Conservation (phyloP, 1,140 invertebrate species). For the Drosophila kohkoa region DNA sequence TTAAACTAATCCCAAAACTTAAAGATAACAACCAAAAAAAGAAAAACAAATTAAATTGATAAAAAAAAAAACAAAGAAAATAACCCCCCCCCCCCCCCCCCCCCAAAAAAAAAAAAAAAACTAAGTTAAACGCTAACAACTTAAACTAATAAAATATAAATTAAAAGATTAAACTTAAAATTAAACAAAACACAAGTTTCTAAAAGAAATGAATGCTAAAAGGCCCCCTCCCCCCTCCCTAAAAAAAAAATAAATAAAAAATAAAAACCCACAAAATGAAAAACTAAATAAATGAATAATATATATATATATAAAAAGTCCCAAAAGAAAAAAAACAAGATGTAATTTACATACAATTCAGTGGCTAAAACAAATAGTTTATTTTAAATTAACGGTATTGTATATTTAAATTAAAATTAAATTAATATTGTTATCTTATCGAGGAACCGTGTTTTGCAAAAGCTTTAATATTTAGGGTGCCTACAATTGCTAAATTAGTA, state of each 20-base stretch:
- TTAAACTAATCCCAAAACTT: constrained; percentile 46
- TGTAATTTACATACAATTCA: constrained; percentile 50
- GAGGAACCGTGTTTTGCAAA: constrained; percentile 84
- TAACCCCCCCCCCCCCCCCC: too few species aligned
- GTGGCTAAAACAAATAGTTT: constrained; percentile 57
- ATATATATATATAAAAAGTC: not conserved
- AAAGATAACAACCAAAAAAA: constrained; percentile 41
- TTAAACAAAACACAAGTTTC: constrained; percentile 34
- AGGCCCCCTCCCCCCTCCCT: not conserved
- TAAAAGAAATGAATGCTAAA: constrained; percentile 47
- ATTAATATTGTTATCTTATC: constrained; percentile 79
- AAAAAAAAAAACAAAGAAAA: constrained; percentile 38
- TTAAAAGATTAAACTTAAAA: constrained; percentile 23
- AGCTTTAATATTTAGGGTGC: constrained; percentile 85
- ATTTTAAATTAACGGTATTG: constrained; percentile 80
- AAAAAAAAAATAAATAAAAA: constrained; percentile 9
- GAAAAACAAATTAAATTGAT: constrained; percentile 56
- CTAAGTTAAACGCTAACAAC: constrained; percentile 20
- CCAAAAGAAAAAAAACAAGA: constrained; percentile 26
- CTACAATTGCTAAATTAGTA: constrained; percentile 85
- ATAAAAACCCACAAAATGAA: constrained; percentile 56
- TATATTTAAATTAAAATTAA: constrained; percentile 72
- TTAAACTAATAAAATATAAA: constrained; percentile 45
- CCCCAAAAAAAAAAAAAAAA: constrained; percentile 21
- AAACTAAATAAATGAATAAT: not conserved